Evolutionary conservation across 1,140 invertebrate genomes (phyloP), one percentile per base, ranked within the genome.

Genomic region (Sitodiplosis mosellana): DNA sequence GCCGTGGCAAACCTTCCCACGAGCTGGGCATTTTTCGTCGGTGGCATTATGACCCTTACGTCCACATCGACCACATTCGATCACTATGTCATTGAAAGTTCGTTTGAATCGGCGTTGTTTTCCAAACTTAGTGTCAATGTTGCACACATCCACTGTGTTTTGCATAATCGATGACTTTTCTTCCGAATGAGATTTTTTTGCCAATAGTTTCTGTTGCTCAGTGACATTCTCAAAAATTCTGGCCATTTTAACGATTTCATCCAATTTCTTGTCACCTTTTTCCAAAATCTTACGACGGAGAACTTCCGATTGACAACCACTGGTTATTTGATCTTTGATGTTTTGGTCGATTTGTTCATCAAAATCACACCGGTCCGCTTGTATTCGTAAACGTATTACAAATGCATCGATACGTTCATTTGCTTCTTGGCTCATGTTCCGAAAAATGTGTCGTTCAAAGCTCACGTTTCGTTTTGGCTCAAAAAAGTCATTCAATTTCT

Each of bases 181-280:
- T n/a, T n/a, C n/a, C n/a, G n/a, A n/a, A n/a, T n/a, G n/a, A n/a
- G n/a, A n/a, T n/a, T n/a, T n/a, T n/a, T n/a, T n/a, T 17, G 2
- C 46, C n/a, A 46, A 46, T 36, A 33, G 34, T 33, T 46, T 46
- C 20, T 46, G 8, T 36, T 46, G 45, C n/a, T n/a, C n/a, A n/a
- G n/a, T n/a, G 6, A 41, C 38, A 6, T 10, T 14, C 17, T 41
- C 38, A 17, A 41, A 17, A 6, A 41, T 41, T 17, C 19, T 46
- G 5, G 33, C 46, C 27, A 47, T 2, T 11, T 37, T 34, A 4
- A 47, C 14, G n/a, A 47, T 22, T 2, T 36, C 2, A 6, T 47
- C 19, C 2, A 47, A n/a, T 4, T 37, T 38, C 14, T 34, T 17
- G n/a, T 47, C 46, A 3, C 46, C 46, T 18, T 20, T 2, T 47